Percentiles rank a stretch among this genome's conserved stretches.
These are phyloP conservation scores for Brachionus angularis DNA, from an alignment of 1,140 invertebrate genomes.

Conservation along the genomic window DNA sequence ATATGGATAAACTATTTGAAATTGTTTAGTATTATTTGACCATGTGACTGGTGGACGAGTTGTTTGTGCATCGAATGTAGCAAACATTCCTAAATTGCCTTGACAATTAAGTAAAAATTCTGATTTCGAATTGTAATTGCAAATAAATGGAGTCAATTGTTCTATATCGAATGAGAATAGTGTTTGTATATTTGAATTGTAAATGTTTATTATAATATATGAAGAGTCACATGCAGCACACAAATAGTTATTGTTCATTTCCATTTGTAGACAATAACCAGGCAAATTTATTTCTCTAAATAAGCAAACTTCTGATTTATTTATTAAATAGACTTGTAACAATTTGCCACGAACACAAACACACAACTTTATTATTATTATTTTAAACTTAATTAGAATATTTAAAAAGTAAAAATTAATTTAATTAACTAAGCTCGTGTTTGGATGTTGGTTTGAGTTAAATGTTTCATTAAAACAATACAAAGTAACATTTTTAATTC, in stretches of 20 bases:
- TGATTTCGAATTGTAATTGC: neutral
- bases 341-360: slow-evolving; percentile 18
- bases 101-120: slow-evolving; percentile 42
- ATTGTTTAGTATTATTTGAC: neutral
- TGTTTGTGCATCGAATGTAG: slow-evolving; percentile 15
- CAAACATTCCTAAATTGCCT: slow-evolving; percentile 43
- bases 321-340: slow-evolving; percentile 23
- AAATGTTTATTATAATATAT: slow-evolving; percentile 36
- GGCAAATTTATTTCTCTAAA: slow-evolving; percentile 21
- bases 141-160: slow-evolving; percentile 30
- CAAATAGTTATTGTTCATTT: slow-evolving; percentile 27
- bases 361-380: too few relatives aligned
- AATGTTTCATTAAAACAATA: slow-evolving; percentile 36
- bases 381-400: too few relatives aligned
- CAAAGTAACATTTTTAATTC: slow-evolving; percentile 14
- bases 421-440: slow-evolving; percentile 3
- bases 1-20: slow-evolving; percentile 35
- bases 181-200: slow-evolving; percentile 23
- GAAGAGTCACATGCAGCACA: slow-evolving; percentile 24
- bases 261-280: slow-evolving; percentile 18
- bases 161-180: slow-evolving; percentile 25
- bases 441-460: neutral
- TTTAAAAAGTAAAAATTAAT: too few relatives aligned
- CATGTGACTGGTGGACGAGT: slow-evolving; percentile 35
- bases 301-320: slow-evolving; percentile 11